These are phyloP conservation scores for Acronicta aceris DNA, from an alignment of 2,888 invertebrate genomes.

Conservation along the genomic window DNA sequence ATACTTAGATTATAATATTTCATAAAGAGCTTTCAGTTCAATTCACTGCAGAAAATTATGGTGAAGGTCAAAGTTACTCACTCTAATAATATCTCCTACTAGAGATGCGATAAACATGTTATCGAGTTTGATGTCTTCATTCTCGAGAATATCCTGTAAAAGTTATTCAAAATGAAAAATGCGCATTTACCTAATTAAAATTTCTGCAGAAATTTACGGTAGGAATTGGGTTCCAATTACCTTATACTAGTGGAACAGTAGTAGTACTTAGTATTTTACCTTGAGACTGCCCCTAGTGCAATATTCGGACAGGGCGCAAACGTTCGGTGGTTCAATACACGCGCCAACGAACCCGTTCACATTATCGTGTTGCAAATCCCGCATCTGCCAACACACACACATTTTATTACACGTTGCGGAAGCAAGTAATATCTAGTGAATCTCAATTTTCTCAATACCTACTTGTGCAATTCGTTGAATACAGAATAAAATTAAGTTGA, in stretches of 20 bases:
- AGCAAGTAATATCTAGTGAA: slow-evolving; percentile 18
- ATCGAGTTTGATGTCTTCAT: slow-evolving; percentile 98
- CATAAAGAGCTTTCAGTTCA: background rate
- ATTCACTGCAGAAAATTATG: background rate
- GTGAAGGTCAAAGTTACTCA: slow-evolving; percentile 81
- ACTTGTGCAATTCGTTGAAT: no score
- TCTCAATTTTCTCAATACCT: no score
- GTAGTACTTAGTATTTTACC: slow-evolving; percentile 83
- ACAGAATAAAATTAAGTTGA: no score
- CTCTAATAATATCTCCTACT: slow-evolving; percentile 97
- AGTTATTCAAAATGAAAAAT: background rate
- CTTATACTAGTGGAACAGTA: background rate
- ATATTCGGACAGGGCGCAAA: slow-evolving; percentile 96
- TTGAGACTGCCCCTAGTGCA: slow-evolving; percentile 97
- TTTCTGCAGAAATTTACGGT: background rate
- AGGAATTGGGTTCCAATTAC: background rate
- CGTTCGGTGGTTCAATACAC: slow-evolving; percentile 96
- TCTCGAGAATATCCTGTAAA: slow-evolving; percentile 96
- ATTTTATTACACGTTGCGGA: slow-evolving; percentile 43
- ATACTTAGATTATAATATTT: no score
- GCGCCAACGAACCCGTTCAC: slow-evolving; percentile 97
- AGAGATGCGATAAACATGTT: slow-evolving; percentile 98
- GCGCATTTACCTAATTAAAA: background rate
- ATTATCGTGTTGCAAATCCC: slow-evolving; percentile 97
- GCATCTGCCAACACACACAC: slow-evolving; percentile 90